Percentiles rank a stretch among this genome's conserved stretches.
Conservation (phyloP, 2,888 invertebrate genomes). For the Tachystola acroxantha region DNA sequence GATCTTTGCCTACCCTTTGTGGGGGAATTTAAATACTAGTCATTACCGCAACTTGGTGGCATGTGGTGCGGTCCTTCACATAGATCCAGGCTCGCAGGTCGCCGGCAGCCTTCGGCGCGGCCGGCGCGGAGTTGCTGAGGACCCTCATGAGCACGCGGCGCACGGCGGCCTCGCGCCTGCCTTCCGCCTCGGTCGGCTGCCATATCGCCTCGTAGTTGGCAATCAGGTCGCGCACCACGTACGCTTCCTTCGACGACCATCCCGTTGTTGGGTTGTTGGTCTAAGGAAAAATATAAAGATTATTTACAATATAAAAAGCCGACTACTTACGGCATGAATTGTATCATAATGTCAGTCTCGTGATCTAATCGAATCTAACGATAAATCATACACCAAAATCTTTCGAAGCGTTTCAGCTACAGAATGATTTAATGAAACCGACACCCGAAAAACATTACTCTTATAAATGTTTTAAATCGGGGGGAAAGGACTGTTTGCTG, state of each 20-base stretch:
- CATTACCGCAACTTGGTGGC: constrained; percentile 80
- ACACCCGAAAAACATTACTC: no score
- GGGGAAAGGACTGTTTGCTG: no score
- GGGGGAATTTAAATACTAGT: no score
- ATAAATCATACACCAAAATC: no score
- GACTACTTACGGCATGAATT: no score
- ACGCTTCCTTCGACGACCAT: constrained; percentile 83
- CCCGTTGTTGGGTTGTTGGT: constrained; percentile 37
- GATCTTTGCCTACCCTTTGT: no score
- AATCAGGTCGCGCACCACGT: constrained; percentile 88
- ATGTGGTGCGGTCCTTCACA: constrained; percentile 78
- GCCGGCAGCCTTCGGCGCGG: constrained; percentile 82
- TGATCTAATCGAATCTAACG: no score
- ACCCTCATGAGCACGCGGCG: constrained; percentile 84
- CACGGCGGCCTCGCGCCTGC: constrained; percentile 86
- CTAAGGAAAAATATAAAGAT: background rate
- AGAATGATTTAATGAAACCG: no score
- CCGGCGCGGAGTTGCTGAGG: constrained; percentile 78
- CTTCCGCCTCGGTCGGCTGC: constrained; percentile 86
- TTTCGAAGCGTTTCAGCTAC: no score
- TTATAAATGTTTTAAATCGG: no score
- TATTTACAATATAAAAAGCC: no score
- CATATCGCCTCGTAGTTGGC: constrained; percentile 87
- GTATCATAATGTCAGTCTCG: no score
- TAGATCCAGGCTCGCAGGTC: constrained; percentile 90